Base-by-base conservation (phyloP, 1,140 invertebrate genomes). In the Ectropis grisescens region DNA sequence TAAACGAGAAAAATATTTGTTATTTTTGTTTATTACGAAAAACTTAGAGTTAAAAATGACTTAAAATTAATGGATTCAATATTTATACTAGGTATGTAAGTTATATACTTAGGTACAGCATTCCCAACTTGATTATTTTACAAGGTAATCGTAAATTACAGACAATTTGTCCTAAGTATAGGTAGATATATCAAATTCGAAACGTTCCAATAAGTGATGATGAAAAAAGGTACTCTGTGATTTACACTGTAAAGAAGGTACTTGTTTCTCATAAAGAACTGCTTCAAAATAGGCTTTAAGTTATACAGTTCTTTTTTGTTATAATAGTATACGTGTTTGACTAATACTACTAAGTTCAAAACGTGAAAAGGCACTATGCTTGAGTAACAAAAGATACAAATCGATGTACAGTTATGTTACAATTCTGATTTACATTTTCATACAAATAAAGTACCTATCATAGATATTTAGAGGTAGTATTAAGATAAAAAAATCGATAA, bases 331-430 rank as follows among this genome's bases (percentile, higher is more conserved):
- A 56, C 33, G 29, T 47, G 47, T 38, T 52, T 38, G 43, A 47
- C 41, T 52, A 58, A 42, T 46, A 34, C 40, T 55, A 59, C 31
- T 59, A 55, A 64, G 37, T 49, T 61, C 33, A 58, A 55, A 58
- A 58, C 37, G 38, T 65, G 59, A 54, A 75, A 78, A 78, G 72
- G 70, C 72, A 78, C 72, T 75, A 78, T 75, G 44, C 59, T 70
- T 66, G 54, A 64, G 56, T 62, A 56, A 53, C 50, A 52, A 36
- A 58, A 56, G 13, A 32, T 28, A 41, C 24, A 40, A 28, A 13
- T 40, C 26, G n/a, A 32, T 8, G 16, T n/a, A n/a, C n/a, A n/a
- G n/a, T n/a, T 34, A 39, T 33, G 29, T 36, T 42, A 44, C 27
- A 44, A 37, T 27, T 11, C 11, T 13, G n/a, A n/a, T n/a, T n/a